These are phyloP conservation scores for Cichladusa arquata DNA, from an alignment of 2,113 vertebrate genomes.

Conservation along the genomic window DNA sequence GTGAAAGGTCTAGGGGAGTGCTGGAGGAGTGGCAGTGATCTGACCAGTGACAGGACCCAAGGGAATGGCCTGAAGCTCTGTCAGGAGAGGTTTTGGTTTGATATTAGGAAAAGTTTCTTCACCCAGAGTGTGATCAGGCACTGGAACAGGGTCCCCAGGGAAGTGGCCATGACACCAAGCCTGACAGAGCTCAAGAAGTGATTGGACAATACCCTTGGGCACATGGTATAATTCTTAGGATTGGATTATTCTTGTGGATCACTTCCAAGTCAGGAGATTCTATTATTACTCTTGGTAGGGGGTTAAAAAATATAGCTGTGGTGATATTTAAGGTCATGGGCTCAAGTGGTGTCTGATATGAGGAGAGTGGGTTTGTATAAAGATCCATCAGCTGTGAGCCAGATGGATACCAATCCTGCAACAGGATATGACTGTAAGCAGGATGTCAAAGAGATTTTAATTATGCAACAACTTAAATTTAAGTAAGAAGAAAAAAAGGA, in stretches of 20 bases:
- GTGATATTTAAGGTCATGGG: background rate
- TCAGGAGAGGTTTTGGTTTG: background rate
- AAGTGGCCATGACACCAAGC: background rate
- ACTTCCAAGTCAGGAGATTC: background rate
- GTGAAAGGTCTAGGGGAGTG: background rate
- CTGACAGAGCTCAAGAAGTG: background rate
- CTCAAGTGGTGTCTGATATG: background rate
- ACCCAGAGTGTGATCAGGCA: accelerated
- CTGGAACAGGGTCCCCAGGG: background rate
- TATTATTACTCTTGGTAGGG: background rate
- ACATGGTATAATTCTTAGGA: background rate
- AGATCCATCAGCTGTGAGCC: conserved; percentile 2
- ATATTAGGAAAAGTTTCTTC: background rate
- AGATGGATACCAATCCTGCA: background rate
- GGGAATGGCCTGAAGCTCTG: background rate
- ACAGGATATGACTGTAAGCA: conserved; percentile 38
- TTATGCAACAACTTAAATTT: conserved; percentile 62
- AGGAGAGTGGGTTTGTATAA: background rate
- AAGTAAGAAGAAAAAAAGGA: conserved; percentile 34
- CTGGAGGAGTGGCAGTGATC: background rate
- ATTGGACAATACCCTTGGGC: background rate
- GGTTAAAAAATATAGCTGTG: background rate
- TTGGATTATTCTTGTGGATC: background rate
- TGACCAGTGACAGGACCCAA: accelerated
- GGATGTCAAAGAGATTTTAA: conserved; percentile 58